Evolutionary conservation across 2,797 vertebrate genomes (phyloP).

Genomic region (Artibeus lituratus): DNA sequence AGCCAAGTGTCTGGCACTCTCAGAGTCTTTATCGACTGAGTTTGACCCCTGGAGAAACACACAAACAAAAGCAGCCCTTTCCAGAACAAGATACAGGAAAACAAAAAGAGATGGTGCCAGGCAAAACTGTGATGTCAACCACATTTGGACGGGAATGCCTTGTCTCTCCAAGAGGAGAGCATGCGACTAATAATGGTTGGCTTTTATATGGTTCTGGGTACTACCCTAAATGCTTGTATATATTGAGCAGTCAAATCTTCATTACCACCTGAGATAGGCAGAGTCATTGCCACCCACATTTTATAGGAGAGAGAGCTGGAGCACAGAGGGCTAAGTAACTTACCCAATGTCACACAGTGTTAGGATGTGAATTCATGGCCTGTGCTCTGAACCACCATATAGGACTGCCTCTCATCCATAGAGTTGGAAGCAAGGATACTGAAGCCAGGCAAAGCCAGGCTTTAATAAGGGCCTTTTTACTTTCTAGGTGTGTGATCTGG

Average conservation of each 20-base stretch:
- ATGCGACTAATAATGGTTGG: neutral
- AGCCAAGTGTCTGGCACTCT: neutral
- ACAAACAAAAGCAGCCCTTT: neutral
- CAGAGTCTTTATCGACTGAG: neutral
- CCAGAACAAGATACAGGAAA: neutral
- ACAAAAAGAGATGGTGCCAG: neutral
- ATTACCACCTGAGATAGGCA: neutral
- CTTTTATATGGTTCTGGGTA: neutral
- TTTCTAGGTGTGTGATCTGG: neutral
- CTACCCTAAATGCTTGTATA: neutral
- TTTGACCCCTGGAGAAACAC: neutral
- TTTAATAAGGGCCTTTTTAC: neutral
- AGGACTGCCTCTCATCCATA: neutral
- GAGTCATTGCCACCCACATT: neutral
- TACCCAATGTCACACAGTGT: neutral
- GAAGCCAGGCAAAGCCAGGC: neutral
- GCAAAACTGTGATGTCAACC: neutral
- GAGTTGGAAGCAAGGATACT: neutral
- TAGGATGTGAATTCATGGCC: neutral
- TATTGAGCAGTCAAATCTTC: neutral
- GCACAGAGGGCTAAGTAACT: neutral
- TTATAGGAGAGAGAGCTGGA: neutral
- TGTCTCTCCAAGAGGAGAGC: neutral
- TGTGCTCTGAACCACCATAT: neutral
- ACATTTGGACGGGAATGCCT: no score